Conservation (phyloP, 2,888 invertebrate species). For the Scaptomyza flava region DNA sequence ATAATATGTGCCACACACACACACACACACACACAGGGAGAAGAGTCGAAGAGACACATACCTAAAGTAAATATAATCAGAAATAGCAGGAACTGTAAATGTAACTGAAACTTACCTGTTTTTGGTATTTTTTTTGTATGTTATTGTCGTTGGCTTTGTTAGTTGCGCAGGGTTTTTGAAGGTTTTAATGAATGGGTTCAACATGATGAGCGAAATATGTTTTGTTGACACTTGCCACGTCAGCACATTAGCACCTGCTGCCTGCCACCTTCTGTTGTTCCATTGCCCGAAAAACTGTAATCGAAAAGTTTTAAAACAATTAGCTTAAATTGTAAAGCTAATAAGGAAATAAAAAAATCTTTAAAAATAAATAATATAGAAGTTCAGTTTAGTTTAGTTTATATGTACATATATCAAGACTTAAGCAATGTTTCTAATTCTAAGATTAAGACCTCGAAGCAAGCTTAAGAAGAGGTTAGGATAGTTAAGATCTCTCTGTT, state of each 20-base stretch:
- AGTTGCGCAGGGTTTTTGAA: constrained; percentile 10
- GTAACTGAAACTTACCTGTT: constrained; percentile 16
- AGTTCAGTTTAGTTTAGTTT: too few species aligned
- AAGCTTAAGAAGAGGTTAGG: too few species aligned
- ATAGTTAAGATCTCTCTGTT: too few species aligned
- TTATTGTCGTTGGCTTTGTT: neutral
- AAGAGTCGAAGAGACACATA: neutral
- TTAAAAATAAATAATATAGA: too few species aligned
- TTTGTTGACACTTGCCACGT: constrained; percentile 9
- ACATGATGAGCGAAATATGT: neutral
- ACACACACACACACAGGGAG: neutral
- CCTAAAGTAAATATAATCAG: constrained; percentile 35
- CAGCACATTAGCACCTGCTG: constrained; percentile 2
- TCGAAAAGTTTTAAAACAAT: neutral
- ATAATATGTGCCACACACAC: constrained; percentile 53
- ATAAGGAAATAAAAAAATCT: neutral
- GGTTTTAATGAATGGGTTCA: constrained; percentile 24
- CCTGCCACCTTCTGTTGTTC: neutral
- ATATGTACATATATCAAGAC: too few species aligned
- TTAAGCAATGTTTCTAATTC: too few species aligned
- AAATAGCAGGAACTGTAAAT: constrained; percentile 21
- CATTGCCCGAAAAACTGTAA: neutral
- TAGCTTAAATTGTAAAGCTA: constrained; percentile 3
- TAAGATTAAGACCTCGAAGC: too few species aligned
- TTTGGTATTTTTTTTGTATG: neutral